Evolutionary conservation across 2,888 invertebrate species (phyloP).

Genomic region (Rosalia funebris): DNA sequence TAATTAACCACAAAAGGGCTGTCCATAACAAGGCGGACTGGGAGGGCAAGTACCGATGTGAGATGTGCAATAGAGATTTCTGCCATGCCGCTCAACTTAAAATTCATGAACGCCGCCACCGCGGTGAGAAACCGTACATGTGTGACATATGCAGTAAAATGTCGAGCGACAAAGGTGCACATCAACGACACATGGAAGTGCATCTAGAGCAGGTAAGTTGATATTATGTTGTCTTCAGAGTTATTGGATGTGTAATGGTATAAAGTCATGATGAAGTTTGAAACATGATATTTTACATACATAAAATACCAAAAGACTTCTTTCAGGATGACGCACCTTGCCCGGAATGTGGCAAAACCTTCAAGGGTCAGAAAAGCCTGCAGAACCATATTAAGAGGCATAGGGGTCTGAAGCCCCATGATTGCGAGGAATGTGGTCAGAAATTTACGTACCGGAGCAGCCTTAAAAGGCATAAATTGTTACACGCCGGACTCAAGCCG

Average conservation of each 20-base stretch:
- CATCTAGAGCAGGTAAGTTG: neutral
- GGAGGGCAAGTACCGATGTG: constrained; percentile 33
- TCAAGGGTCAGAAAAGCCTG: neutral
- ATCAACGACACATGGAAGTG: neutral
- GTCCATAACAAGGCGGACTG: constrained; percentile 33
- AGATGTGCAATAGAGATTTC: constrained; percentile 30
- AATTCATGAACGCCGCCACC: constrained; percentile 34
- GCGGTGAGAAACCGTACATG: constrained; percentile 38
- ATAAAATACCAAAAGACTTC: too few relatives aligned
- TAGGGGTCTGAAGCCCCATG: constrained; percentile 35
- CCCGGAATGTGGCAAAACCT: constrained; percentile 1
- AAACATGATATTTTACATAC: too few relatives aligned
- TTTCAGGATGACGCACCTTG: constrained; percentile 1
- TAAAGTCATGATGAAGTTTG: too few relatives aligned
- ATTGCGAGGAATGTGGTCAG: constrained; percentile 35
- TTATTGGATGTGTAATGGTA: too few relatives aligned
- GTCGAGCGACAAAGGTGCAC: neutral
- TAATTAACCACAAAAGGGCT: constrained; percentile 35
- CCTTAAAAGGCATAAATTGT: constrained; percentile 33
- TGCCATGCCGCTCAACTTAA: constrained; percentile 31
- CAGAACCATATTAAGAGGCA: constrained; percentile 23
- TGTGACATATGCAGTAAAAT: constrained; percentile 30
- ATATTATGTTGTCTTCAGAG: too few relatives aligned
- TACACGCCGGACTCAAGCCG: constrained; percentile 33
- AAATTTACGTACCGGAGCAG: constrained; percentile 26